These are phyloP conservation scores for Esox niger DNA, from an alignment of 2,113 vertebrate species.

Conservation along the genomic window DNA sequence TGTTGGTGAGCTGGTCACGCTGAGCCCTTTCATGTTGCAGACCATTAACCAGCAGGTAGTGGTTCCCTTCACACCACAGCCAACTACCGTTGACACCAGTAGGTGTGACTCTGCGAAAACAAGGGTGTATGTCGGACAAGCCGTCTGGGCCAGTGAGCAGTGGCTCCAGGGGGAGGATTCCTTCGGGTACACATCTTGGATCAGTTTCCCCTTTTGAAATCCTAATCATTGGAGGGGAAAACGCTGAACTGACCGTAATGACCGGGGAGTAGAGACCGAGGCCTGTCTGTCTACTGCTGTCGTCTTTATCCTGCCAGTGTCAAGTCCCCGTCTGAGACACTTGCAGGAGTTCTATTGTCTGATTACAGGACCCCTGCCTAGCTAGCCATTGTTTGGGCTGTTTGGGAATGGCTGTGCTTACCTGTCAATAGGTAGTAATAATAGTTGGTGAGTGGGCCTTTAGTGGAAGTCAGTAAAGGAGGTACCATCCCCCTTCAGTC, in stretches of 20 bases:
- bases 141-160: too few relatives aligned
- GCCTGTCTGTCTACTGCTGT: not conserved
- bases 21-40: conserved; percentile 1
- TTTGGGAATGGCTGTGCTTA: not conserved
- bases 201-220: too few relatives aligned
- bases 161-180: too few relatives aligned
- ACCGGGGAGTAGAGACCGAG: too few relatives aligned
- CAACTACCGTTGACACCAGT: conserved; percentile 31
- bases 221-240: too few relatives aligned
- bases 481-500: not conserved
- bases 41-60: conserved; percentile 22
- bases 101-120: conserved; percentile 43
- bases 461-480: not conserved
- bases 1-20: conserved; percentile 24
- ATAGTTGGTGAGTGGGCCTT: too few relatives aligned
- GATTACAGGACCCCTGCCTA: not conserved
- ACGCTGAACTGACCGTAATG: too few relatives aligned
- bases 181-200: too few relatives aligned
- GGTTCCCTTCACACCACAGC: conserved; percentile 58
- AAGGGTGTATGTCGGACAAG: not conserved
- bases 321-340: conserved; percentile 6
- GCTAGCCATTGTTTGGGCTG: conserved; percentile 1
- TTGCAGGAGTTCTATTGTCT: too few relatives aligned
- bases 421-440: not conserved
- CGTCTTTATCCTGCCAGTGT: not conserved